Conservation (phyloP, 2,797 vertebrate genomes). For the Scleropages formosus region DNA sequence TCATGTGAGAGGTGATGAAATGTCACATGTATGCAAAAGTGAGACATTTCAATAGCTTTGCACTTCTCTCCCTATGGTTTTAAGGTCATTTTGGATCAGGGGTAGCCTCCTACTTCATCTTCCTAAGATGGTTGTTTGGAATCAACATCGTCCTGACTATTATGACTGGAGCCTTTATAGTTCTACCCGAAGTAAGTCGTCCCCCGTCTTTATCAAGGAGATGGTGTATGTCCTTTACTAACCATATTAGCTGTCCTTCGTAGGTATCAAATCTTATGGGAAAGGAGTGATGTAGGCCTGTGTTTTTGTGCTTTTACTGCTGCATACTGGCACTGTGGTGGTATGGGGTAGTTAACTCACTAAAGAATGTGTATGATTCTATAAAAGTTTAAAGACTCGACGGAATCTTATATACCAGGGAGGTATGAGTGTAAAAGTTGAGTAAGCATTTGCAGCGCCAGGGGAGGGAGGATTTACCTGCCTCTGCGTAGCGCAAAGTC, state of each 20-base stretch:
- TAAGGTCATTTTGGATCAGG: conserved; percentile 97
- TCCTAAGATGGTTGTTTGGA: conserved; percentile 94
- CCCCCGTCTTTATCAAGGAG: not conserved
- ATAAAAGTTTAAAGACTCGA: not conserved
- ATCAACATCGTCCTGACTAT: conserved; percentile 92
- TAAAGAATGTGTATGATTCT: not conserved
- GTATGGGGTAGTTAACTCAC: conserved; percentile 4
- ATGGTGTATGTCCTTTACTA: not conserved
- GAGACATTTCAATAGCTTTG: not conserved
- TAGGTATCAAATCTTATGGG: not conserved
- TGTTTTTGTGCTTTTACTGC: not conserved
- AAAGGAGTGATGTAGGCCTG: not conserved
- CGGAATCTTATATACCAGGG: not conserved
- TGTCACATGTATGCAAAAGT: not conserved
- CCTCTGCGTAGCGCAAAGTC: conserved; percentile 38
- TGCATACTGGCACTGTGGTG: not conserved
- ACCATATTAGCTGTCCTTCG: not conserved
- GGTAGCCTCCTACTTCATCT: conserved; percentile 97
- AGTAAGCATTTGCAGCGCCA: not conserved
- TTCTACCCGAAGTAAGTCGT: conserved; percentile 88
- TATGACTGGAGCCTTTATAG: conserved; percentile 93
- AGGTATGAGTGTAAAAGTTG: not conserved
- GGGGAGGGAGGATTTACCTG: conserved; percentile 51
- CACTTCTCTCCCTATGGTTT: conserved; percentile 15
- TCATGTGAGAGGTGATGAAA: not conserved